Percentiles rank a stretch among this genome's conserved stretches.
Evolutionary conservation across 1,140 invertebrate genomes (phyloP).

Genomic region (Belonocnema kinseyi): DNA sequence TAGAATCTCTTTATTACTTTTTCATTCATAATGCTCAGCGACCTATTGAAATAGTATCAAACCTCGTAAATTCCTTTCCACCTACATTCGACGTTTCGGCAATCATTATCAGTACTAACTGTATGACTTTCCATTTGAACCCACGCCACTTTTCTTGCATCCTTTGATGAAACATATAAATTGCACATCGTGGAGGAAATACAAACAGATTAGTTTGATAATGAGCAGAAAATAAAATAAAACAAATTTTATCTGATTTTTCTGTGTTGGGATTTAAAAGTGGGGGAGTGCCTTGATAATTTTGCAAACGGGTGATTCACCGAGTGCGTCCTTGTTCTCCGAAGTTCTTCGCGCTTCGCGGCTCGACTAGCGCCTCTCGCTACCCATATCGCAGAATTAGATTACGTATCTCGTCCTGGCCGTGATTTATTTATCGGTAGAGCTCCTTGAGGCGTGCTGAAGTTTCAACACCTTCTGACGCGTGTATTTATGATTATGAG

Average conservation of each 20-base stretch:
- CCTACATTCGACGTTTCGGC: slow-evolving; percentile 10
- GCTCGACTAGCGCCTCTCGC: slow-evolving; percentile 38
- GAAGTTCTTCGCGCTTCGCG: slow-evolving; percentile 16
- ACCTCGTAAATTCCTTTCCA: slow-evolving; percentile 23
- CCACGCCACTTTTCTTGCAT: slow-evolving; percentile 1
- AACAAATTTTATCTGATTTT: slow-evolving; percentile 12
- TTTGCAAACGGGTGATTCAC: slow-evolving; percentile 16
- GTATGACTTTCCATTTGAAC: slow-evolving; percentile 18
- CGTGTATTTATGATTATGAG: slow-evolving; percentile 67
- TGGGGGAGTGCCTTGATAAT: not conserved
- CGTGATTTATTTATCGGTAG: slow-evolving; percentile 67
- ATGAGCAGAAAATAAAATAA: not conserved
- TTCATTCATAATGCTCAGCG: slow-evolving; percentile 6
- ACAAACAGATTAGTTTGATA: not conserved
- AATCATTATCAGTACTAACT: slow-evolving; percentile 14
- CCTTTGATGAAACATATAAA: slow-evolving; percentile 17
- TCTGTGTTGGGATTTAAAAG: not conserved
- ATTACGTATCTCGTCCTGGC: slow-evolving; percentile 58
- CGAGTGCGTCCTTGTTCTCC: slow-evolving; percentile 14
- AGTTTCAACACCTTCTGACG: slow-evolving; percentile 66
- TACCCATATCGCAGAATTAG: slow-evolving; percentile 62
- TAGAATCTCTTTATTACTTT: slow-evolving; percentile 1
- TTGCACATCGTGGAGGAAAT: slow-evolving; percentile 1
- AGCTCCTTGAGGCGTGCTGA: slow-evolving; percentile 54
- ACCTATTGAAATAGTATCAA: slow-evolving; percentile 24